Conservation (phyloP, 2,113 vertebrate species). For the Furnarius figulus region DNA sequence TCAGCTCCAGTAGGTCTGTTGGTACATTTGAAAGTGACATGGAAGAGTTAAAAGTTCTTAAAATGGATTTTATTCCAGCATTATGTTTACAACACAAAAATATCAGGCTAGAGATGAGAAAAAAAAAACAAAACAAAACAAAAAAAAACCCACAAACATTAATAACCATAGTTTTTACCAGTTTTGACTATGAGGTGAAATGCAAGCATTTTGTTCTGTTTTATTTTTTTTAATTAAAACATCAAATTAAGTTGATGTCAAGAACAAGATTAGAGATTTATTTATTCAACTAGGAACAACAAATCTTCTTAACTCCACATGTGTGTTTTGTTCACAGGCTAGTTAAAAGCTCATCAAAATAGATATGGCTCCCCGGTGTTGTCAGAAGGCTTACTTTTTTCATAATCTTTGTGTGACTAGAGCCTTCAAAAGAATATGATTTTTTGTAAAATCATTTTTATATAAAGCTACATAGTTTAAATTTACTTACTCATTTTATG, state of each 20-base stretch:
- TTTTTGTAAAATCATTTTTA: neutral
- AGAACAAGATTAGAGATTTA: neutral
- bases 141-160: no score
- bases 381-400: neutral
- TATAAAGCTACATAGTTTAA: neutral
- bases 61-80: neutral
- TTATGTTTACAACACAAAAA: neutral
- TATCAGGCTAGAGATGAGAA: neutral
- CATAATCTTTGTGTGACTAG: neutral
- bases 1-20: neutral
- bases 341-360: neutral
- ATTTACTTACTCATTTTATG: neutral
- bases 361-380: fast-evolving
- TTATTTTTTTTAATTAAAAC: neutral
- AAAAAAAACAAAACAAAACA: no score
- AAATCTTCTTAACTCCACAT: neutral
- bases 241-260: neutral
- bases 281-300: neutral
- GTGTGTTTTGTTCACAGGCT: neutral
- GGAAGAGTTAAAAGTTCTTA: neutral
- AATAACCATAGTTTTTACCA: neutral
- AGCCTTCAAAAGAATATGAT: neutral
- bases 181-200: neutral
- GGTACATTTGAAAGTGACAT: neutral
- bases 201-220: neutral